Conservation (phyloP, 1,140 invertebrate species). For the Drosophila asahinai region DNA sequence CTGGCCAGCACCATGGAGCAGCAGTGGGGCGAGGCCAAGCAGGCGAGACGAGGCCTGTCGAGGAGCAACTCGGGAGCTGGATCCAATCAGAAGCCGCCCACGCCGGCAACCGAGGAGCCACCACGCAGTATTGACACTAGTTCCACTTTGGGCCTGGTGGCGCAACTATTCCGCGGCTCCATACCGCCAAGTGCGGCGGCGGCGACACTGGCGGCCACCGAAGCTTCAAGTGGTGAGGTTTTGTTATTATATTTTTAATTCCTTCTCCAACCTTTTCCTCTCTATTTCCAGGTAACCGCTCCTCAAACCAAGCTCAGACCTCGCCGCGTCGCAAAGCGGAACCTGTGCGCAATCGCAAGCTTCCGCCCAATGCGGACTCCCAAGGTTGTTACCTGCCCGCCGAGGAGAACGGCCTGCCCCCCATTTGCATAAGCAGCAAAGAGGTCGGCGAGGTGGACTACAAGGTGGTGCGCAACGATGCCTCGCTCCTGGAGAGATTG, state of each 20-base stretch:
- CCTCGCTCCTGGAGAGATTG: slow-evolving; percentile 86
- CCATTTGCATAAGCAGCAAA: slow-evolving; percentile 76
- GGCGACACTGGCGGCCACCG: slow-evolving; percentile 62
- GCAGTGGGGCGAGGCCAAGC: slow-evolving; percentile 77
- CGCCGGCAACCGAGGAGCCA: slow-evolving; percentile 46
- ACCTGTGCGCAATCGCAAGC: slow-evolving; percentile 49
- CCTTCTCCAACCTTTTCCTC: no score
- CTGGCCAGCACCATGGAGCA: slow-evolving; percentile 88
- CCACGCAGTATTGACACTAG: slow-evolving; percentile 67
- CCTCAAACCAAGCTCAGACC: slow-evolving; percentile 43
- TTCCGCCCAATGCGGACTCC: slow-evolving; percentile 85
- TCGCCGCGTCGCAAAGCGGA: slow-evolving; percentile 73
- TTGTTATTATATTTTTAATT: no score
- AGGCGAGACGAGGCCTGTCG: slow-evolving; percentile 63
- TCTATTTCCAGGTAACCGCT: slow-evolving; percentile 34
- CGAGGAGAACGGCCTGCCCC: slow-evolving; percentile 86
- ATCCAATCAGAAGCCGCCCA: slow-evolving; percentile 65
- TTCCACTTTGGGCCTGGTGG: slow-evolving; percentile 71
- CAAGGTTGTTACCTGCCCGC: slow-evolving; percentile 88
- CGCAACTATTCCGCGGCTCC: slow-evolving; percentile 77
- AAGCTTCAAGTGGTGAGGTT: slow-evolving; percentile 43
- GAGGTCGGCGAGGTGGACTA: slow-evolving; percentile 86
- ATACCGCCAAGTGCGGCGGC: slow-evolving; percentile 77
- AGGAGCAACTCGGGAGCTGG: slow-evolving; percentile 45
- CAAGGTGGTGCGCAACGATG: slow-evolving; percentile 86